Percentiles rank a stretch among this genome's conserved stretches.
These are phyloP conservation scores for Thinocorus orbignyianus DNA, from an alignment of 2,113 vertebrate genomes.

Conservation along the genomic window DNA sequence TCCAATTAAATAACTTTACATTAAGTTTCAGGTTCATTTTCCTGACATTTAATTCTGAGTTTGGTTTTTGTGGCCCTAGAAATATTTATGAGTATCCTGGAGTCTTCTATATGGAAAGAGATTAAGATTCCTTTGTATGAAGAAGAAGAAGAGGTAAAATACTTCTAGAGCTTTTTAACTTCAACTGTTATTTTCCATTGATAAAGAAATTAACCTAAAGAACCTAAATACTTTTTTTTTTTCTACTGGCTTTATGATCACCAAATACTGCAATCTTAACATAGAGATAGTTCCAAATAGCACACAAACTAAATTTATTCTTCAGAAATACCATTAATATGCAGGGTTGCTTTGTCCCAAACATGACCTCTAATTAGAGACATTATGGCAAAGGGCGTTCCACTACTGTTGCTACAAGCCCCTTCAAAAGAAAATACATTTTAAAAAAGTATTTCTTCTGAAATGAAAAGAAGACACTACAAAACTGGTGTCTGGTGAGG, in stretches of 20 bases:
- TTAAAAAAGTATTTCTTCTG: background rate
- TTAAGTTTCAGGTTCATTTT: background rate
- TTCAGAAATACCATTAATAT: background rate
- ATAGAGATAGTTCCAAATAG: background rate
- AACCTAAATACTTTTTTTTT: background rate
- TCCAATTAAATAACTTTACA: background rate
- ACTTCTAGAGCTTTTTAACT: background rate
- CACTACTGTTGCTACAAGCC: background rate
- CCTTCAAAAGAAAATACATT: background rate
- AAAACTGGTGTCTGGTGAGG: background rate
- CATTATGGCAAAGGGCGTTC: background rate
- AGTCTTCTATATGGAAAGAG: background rate
- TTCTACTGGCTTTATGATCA: background rate
- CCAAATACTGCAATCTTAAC: background rate
- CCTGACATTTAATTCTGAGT: background rate
- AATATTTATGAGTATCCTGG: background rate
- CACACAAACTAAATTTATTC: background rate
- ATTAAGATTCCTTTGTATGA: background rate
- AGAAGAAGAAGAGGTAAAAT: background rate
- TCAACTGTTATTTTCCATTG: background rate
- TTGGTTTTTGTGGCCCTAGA: background rate
- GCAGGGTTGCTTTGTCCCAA: background rate
- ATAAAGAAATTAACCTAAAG: background rate
- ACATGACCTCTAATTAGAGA: background rate
- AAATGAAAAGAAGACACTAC: background rate